Evolutionary conservation across 2,888 invertebrate genomes (phyloP).

Genomic region (Lissocephala sabroskyi): DNA sequence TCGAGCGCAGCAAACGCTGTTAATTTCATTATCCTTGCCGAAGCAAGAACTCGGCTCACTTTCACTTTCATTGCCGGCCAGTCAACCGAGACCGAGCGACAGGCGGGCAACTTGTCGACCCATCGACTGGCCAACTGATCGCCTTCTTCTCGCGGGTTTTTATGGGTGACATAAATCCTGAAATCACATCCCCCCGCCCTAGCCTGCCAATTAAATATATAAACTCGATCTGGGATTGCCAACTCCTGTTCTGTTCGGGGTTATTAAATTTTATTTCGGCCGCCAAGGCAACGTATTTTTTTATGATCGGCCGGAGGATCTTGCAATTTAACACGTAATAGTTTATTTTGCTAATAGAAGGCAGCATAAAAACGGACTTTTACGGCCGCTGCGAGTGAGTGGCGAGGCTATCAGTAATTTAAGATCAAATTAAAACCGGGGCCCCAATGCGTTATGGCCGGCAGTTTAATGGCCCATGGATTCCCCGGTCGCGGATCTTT

Average conservation of each 20-base stretch:
- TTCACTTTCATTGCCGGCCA: slow-evolving; percentile 43
- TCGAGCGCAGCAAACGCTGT: slow-evolving; percentile 57
- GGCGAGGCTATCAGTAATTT: slow-evolving; percentile 42
- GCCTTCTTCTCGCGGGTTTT: no score
- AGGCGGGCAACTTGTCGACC: no score
- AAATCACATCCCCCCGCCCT: no score
- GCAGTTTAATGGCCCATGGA: slow-evolving; percentile 9
- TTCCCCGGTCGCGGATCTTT: slow-evolving; percentile 9
- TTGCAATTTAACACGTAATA: slow-evolving; percentile 47
- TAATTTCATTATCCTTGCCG: slow-evolving; percentile 52
- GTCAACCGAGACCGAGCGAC: no score
- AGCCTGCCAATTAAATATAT: no score
- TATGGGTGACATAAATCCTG: no score
- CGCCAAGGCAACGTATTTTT: no score
- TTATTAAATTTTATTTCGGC: no score
- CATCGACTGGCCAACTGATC: no score
- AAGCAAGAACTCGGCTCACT: slow-evolving; percentile 44
- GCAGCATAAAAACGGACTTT: slow-evolving; percentile 52
- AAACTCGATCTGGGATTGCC: no score
- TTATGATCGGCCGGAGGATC: no score
- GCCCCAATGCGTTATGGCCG: background rate
- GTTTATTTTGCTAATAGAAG: slow-evolving; percentile 58
- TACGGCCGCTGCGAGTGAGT: slow-evolving; percentile 49
- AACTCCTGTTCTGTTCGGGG: no score
- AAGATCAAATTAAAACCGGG: slow-evolving; percentile 49